phyloP scores from a whole-genome alignment of 1,140 invertebrate genomes.

The Papilio dardanus region DNA sequence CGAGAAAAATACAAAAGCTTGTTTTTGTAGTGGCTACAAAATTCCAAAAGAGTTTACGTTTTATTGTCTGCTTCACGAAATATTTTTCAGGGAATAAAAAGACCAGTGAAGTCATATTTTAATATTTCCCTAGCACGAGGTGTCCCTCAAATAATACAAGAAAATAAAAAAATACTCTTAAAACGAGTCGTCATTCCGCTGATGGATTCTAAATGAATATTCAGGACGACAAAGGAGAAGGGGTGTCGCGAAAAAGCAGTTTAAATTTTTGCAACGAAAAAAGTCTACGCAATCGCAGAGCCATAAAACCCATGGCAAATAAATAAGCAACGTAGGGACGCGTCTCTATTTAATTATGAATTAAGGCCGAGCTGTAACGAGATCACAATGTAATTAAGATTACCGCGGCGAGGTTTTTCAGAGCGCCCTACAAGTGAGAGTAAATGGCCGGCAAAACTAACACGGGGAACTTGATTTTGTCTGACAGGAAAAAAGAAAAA shows the following conservation, averaged over 20 bases:
- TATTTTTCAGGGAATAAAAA: constrained; percentile 35
- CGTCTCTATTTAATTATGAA: constrained; percentile 81
- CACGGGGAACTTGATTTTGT: constrained; percentile 57
- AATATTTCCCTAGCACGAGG: constrained; percentile 56
- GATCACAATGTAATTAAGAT: constrained; percentile 82
- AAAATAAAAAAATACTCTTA: constrained; percentile 66
- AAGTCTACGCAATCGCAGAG: constrained; percentile 67
- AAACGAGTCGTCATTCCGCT: constrained; percentile 70
- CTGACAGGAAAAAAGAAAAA: constrained; percentile 46
- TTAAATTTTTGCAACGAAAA: constrained; percentile 65
- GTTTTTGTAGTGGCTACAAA: constrained; percentile 17
- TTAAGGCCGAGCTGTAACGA: constrained; percentile 76
- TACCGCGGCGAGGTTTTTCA: constrained; percentile 76
- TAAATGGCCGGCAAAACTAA: constrained; percentile 69
- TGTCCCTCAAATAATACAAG: constrained; percentile 61
- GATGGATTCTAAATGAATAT: constrained; percentile 80
- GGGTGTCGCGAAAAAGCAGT: constrained; percentile 67
- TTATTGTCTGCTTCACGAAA: constrained; percentile 38
- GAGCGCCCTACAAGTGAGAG: constrained; percentile 63
- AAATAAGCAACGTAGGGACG: constrained; percentile 73
- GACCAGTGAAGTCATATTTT: constrained; percentile 50
- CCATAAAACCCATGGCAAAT: constrained; percentile 69
- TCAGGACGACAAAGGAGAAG: constrained; percentile 72
- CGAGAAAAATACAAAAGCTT: constrained; percentile 25
- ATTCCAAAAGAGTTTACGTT: constrained; percentile 16